These are phyloP conservation scores for Oscheius onirici DNA, from an alignment of 2,888 invertebrate genomes.

Conservation along the genomic window DNA sequence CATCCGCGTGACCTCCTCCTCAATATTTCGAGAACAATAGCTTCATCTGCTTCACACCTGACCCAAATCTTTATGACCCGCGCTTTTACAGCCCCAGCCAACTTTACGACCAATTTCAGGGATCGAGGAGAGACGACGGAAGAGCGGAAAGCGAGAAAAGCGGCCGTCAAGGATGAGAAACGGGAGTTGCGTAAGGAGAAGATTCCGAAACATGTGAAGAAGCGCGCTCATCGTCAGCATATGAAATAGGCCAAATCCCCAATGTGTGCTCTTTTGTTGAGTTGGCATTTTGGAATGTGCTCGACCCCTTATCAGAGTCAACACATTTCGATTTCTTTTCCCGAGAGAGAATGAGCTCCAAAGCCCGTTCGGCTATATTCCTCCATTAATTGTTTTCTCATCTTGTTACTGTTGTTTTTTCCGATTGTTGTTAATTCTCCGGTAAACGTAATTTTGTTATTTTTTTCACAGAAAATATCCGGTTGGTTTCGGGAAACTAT, in stretches of 20 bases:
- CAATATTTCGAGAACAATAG: neutral
- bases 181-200: slow-evolving; percentile 88
- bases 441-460: no score
- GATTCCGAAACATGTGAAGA: slow-evolving; percentile 91
- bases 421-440: slow-evolving; percentile 8
- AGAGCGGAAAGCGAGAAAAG: slow-evolving; percentile 78
- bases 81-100: neutral
- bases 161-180: slow-evolving; percentile 86
- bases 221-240: slow-evolving; percentile 79
- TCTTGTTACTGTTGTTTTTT: slow-evolving; percentile 24
- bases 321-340: slow-evolving; percentile 10
- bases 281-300: slow-evolving; percentile 16
- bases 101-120: slow-evolving; percentile 30
- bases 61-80: slow-evolving; percentile 13
- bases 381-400: slow-evolving; percentile 10
- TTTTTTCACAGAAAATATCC: no score
- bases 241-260: slow-evolving; percentile 41
- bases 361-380: neutral
- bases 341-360: neutral
- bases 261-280: neutral
- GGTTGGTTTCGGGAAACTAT: no score
- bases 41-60: neutral
- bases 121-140: slow-evolving; percentile 52
- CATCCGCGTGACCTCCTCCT: no score
- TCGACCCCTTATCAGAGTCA: slow-evolving; percentile 22